phyloP scores from a whole-genome alignment of 1,140 invertebrate species.

The Leptestheria dahalacensis region DNA sequence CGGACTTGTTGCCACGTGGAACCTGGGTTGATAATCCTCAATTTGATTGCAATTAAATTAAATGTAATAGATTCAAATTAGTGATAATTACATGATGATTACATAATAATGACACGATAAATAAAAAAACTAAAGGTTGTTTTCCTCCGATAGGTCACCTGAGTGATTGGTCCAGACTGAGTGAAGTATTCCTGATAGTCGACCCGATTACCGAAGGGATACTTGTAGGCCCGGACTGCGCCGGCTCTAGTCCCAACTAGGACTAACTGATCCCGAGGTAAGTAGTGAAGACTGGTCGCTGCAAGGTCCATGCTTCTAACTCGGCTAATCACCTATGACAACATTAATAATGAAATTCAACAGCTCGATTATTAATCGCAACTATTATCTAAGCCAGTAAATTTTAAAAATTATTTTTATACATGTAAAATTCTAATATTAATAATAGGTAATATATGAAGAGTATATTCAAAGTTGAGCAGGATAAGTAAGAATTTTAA shows the following conservation, averaged over 20 bases:
- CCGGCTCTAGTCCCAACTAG: slow-evolving; percentile 9
- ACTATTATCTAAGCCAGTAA: no score
- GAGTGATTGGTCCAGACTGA: slow-evolving; percentile 6
- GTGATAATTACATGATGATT: not conserved
- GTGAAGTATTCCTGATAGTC: slow-evolving; percentile 16
- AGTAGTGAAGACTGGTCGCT: not conserved
- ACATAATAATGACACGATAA: no score
- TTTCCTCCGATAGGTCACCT: no score
- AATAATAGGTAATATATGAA: no score
- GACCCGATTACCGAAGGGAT: slow-evolving; percentile 6
- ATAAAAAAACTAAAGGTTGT: no score
- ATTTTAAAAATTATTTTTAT: no score
- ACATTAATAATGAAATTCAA: not conserved
- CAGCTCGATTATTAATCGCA: no score
- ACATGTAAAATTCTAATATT: no score
- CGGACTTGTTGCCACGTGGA: no score
- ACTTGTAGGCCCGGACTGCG: slow-evolving; percentile 7
- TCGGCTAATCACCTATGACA: not conserved
- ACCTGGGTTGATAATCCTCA: no score
- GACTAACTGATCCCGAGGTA: slow-evolving; percentile 1
- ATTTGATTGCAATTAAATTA: not conserved
- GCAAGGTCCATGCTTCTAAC: not conserved
- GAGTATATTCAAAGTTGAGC: no score
- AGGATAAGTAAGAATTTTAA: no score
- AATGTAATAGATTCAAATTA: not conserved